phyloP scores from a whole-genome alignment of 2,797 vertebrate species.

The Paratrypauchen microcephalus region DNA sequence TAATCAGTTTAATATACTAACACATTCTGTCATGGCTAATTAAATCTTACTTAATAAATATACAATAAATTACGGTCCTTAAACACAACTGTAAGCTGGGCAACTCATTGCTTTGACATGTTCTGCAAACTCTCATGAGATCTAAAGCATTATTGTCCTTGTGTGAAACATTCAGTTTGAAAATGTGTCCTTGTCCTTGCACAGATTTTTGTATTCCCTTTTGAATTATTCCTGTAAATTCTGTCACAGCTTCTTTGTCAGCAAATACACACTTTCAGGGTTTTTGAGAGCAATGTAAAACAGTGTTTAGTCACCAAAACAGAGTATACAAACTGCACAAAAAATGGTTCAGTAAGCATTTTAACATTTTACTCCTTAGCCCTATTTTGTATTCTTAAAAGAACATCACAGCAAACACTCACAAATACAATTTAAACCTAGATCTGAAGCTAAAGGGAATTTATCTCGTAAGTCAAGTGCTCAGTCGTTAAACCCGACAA shows the following conservation, averaged over 20 bases:
- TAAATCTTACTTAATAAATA: background rate
- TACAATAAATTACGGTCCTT: background rate
- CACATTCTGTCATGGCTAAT: slow-evolving; percentile 10
- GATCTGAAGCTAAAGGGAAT: slow-evolving; percentile 38
- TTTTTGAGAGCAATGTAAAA: background rate
- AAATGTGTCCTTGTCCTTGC: background rate
- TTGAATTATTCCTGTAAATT: background rate
- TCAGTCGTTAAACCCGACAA: slow-evolving; percentile 40
- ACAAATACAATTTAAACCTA: slow-evolving; percentile 47
- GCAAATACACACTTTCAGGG: background rate
- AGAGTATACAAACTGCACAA: slow-evolving; percentile 20
- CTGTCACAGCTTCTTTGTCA: too few relatives aligned
- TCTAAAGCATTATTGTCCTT: background rate
- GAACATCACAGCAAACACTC: slow-evolving; percentile 42
- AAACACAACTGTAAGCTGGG: background rate
- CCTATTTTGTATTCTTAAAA: slow-evolving; percentile 48
- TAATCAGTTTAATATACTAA: slow-evolving; percentile 32
- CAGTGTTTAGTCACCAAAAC: background rate
- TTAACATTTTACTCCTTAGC: slow-evolving; percentile 38
- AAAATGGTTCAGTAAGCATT: slow-evolving; percentile 39
- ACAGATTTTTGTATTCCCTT: background rate
- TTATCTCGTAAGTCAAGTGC: slow-evolving; percentile 21
- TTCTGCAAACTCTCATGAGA: background rate
- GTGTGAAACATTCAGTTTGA: slow-evolving; percentile 2
- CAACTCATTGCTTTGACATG: background rate